Evolutionary conservation across 2,888 invertebrate genomes (phyloP).

Genomic region (Dolichopus griseipennis): DNA sequence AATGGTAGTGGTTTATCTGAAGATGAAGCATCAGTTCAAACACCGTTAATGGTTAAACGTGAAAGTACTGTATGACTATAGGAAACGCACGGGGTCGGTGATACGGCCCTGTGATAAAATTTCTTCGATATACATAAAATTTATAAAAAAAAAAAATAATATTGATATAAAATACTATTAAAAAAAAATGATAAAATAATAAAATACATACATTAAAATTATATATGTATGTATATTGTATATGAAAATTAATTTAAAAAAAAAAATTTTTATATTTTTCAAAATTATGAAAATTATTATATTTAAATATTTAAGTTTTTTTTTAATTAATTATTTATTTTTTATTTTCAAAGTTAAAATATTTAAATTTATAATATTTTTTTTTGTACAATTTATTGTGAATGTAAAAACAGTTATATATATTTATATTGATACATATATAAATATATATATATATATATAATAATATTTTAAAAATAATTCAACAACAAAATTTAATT

Average conservation of each 20-base stretch:
- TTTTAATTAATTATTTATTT: no score
- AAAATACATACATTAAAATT: neutral
- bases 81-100: conserved; percentile 41
- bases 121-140: conserved; percentile 9
- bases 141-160: neutral
- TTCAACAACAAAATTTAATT: neutral
- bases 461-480: neutral
- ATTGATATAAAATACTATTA: no score
- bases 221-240: neutral
- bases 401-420: neutral
- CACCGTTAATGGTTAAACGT: conserved; percentile 55
- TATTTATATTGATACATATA: neutral
- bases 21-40: conserved; percentile 52
- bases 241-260: no score
- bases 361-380: no score
- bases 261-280: no score
- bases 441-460: neutral
- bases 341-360: no score
- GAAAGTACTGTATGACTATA: conserved; percentile 55
- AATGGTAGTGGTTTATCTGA: conserved; percentile 39
- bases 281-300: no score
- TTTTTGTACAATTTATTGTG: no score
- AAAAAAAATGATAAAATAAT: no score
- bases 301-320: no score
- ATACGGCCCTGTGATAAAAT: conserved; percentile 40